Percentiles rank a stretch among this genome's conserved stretches.
phyloP scores from a whole-genome alignment of 2,113 vertebrate genomes.

The Phyllopteryx taeniolatus region DNA sequence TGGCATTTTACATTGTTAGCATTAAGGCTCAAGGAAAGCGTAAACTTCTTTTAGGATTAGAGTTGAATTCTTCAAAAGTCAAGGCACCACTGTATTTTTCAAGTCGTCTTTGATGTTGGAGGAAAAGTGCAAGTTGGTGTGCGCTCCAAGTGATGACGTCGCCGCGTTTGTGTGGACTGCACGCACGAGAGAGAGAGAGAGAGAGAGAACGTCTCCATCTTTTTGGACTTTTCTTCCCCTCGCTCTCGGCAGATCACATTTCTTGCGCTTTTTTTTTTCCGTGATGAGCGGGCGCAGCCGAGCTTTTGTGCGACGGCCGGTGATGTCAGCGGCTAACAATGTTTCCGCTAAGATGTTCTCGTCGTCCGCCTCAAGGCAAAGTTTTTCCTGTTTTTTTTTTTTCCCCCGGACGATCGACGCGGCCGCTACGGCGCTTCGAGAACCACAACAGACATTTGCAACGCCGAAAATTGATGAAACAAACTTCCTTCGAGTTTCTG shows the following conservation, averaged over 20 bases:
- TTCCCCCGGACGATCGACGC: background rate
- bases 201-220: slow-evolving; percentile 25
- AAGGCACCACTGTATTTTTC: background rate
- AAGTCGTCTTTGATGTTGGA: background rate
- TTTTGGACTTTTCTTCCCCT: slow-evolving; percentile 22
- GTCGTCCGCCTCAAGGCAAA: slow-evolving; percentile 25
- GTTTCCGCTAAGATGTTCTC: slow-evolving; percentile 31
- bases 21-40: too few relatives aligned
- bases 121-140: slow-evolving; percentile 12
- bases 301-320: slow-evolving; percentile 41
- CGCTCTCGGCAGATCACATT: slow-evolving; percentile 46
- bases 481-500: too few relatives aligned
- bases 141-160: slow-evolving; percentile 51
- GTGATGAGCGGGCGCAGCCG: slow-evolving; percentile 47
- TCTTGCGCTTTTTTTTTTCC: slow-evolving; percentile 43
- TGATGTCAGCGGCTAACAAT: slow-evolving; percentile 46
- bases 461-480: too few relatives aligned
- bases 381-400: slow-evolving; percentile 9
- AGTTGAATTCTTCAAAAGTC: background rate
- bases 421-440: background rate
- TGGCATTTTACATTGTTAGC: too few relatives aligned
- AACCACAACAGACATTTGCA: background rate
- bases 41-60: too few relatives aligned
- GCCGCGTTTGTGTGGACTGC: slow-evolving; percentile 38
- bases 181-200: slow-evolving; percentile 6